Percentiles rank a stretch among this genome's conserved stretches.
Conservation (phyloP, 2,113 vertebrate genomes). For the Zeus faber region DNA sequence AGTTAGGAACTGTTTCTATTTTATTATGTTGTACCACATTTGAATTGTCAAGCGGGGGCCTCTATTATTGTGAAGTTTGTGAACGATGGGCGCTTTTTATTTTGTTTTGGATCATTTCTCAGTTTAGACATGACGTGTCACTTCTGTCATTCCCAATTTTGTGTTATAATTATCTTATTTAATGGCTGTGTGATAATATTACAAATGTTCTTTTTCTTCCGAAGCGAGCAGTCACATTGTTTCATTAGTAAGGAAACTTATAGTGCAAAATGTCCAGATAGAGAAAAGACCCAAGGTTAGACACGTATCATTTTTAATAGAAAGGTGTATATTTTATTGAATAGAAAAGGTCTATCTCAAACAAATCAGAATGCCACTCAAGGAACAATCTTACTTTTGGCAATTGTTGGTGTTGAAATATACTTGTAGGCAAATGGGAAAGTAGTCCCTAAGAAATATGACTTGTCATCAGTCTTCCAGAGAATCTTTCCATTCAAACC, state of each 20-base stretch:
- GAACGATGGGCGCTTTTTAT: too few species aligned
- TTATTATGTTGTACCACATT: conserved; percentile 31
- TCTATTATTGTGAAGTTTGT: too few species aligned
- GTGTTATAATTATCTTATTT: conserved; percentile 53
- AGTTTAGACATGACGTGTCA: not conserved
- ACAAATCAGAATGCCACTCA: conserved; percentile 18
- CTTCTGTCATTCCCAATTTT: conserved; percentile 42
- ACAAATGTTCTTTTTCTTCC: conserved; percentile 30
- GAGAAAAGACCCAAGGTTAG: conserved; percentile 11
- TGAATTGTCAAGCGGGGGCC: too few species aligned
- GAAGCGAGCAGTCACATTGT: conserved; percentile 12
- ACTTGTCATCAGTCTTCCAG: too few species aligned
- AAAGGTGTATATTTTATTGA: conserved; percentile 30
- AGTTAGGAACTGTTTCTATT: conserved; percentile 29
- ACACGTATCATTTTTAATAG: conserved; percentile 9
- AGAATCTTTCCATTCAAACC: too few species aligned
- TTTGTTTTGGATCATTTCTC: too few species aligned
- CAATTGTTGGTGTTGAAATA: too few species aligned
- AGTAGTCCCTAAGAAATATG: too few species aligned
- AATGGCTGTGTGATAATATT: conserved; percentile 47
- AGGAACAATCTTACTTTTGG: too few species aligned
- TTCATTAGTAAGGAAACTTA: too few species aligned
- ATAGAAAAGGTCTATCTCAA: conserved; percentile 8
- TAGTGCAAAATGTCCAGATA: too few species aligned
- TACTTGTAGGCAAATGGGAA: too few species aligned